A percentile compares a stretch with the other conserved stretches of the same genome.
phyloP scores from a whole-genome alignment of 2,797 vertebrate genomes.

The Hephaestus fuliginosus region DNA sequence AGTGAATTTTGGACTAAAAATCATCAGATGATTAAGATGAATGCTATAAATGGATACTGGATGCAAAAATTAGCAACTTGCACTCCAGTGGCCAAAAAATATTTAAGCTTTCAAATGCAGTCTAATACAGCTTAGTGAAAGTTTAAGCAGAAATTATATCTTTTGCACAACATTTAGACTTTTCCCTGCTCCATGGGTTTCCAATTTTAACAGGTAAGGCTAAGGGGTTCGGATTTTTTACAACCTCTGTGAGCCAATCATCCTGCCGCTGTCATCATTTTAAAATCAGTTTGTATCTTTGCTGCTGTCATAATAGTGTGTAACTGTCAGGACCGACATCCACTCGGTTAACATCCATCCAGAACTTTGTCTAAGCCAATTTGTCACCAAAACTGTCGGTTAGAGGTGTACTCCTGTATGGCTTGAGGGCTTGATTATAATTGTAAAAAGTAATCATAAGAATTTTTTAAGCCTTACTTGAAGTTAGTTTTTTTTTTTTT shows the following conservation, averaged over 20 bases:
- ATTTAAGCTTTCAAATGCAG: neutral
- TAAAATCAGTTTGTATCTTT: neutral
- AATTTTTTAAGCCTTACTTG: neutral
- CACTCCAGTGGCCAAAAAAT: no score
- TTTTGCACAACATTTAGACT: no score
- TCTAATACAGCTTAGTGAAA: neutral
- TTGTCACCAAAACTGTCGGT: neutral
- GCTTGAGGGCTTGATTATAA: neutral
- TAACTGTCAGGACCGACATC: neutral
- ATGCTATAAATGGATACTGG: neutral
- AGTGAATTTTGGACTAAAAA: no score
- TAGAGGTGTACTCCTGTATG: neutral
- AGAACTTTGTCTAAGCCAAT: neutral
- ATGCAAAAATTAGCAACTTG: neutral
- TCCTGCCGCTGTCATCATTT: neutral
- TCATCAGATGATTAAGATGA: no score
- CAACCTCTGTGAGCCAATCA: neutral
- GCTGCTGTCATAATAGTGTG: neutral
- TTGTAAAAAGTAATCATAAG: neutral
- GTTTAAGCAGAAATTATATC: no score
- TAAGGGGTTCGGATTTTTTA: neutral
- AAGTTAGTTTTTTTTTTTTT: conserved; percentile 9
- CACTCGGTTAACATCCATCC: neutral
- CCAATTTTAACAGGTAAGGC: no score
- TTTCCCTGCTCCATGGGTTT: no score